A percentile compares a stretch with the other conserved stretches of the same genome.
Evolutionary conservation across 2,888 invertebrate species (phyloP).

Genomic region (Laspeyria flexula): DNA sequence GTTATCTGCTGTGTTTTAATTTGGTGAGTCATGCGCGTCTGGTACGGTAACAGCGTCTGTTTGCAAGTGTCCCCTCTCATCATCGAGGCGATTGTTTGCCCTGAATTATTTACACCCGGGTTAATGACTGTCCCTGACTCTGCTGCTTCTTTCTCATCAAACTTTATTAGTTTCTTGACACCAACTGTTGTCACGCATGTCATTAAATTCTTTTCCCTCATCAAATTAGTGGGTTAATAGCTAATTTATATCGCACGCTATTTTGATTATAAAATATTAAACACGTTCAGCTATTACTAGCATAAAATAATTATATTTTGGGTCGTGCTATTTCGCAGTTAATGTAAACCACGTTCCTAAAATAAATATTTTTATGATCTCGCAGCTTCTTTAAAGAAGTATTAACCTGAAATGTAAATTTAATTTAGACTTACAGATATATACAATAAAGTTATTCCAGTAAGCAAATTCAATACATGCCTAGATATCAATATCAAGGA

Average conservation of each 20-base stretch:
- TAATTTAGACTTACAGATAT: too few species aligned
- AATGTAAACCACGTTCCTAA: too few species aligned
- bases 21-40: conserved; percentile 66
- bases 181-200: conserved; percentile 47
- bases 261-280: conserved; percentile 5
- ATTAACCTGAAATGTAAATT: background rate
- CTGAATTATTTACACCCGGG: conserved; percentile 72
- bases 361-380: too few species aligned
- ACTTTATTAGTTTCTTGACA: conserved; percentile 69
- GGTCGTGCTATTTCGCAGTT: background rate
- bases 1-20: conserved; percentile 42
- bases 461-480: conserved; percentile 32
- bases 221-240: conserved; percentile 33
- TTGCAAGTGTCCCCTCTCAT: conserved; percentile 63
- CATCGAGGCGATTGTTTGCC: conserved; percentile 66
- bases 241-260: conserved; percentile 17
- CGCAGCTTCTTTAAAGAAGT: background rate
- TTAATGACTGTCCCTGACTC: conserved; percentile 78
- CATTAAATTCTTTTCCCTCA: conserved; percentile 39
- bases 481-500: conserved; percentile 40
- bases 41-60: conserved; percentile 56
- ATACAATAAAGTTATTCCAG: conserved; percentile 20
- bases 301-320: background rate
- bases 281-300: background rate
- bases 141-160: conserved; percentile 55